These are phyloP conservation scores for Chloropsis hardwickii DNA, from an alignment of 2,113 vertebrate species.

Conservation along the genomic window DNA sequence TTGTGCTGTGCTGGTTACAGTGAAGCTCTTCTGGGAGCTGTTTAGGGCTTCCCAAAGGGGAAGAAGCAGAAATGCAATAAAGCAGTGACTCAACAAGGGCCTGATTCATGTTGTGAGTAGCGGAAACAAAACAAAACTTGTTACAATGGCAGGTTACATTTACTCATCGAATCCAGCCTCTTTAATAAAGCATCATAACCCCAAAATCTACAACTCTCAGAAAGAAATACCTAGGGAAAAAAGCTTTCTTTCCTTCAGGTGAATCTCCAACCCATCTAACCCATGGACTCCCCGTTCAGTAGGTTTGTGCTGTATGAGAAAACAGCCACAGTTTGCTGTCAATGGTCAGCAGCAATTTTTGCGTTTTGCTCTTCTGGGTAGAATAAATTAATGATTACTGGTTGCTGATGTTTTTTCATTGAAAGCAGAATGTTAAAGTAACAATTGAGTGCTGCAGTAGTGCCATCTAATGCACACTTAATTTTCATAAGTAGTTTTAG, in stretches of 20 bases:
- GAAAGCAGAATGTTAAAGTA: neutral
- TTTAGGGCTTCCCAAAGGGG: neutral
- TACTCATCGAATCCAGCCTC: neutral
- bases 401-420: neutral
- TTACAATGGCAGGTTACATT: neutral
- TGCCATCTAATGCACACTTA: neutral
- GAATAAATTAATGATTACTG: neutral
- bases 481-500: conserved; percentile 6
- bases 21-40: neutral
- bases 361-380: neutral
- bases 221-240: neutral
- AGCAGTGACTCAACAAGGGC: neutral
- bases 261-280: neutral
- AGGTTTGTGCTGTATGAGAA: neutral
- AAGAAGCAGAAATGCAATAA: neutral
- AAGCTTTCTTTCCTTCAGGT: neutral
- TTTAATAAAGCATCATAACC: neutral
- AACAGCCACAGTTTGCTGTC: neutral
- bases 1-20: neutral
- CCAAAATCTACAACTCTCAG: neutral
- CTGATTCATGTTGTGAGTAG: neutral
- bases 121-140: neutral
- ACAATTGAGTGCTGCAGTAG: neutral
- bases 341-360: neutral
- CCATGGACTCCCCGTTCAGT: neutral